Evolutionary conservation across 2,113 vertebrate species (phyloP), one percentile per base, ranked within the genome.

Genomic region (Microcebus ravelobensis): DNA sequence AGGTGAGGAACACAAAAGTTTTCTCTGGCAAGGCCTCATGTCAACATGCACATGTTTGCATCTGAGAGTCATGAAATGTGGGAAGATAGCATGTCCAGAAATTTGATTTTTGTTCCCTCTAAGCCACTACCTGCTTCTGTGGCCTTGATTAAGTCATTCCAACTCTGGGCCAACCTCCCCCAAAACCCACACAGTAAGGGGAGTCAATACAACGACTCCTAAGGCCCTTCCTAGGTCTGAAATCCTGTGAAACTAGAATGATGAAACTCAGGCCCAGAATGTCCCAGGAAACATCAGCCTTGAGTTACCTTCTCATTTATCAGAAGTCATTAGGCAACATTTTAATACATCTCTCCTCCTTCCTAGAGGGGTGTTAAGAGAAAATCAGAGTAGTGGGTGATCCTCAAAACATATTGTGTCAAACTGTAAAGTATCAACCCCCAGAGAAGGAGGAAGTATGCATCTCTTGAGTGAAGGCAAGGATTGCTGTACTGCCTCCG

Each of bases 361-460:
- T 14, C 36, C 55, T 20, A 82, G 85, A 85, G 79, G 8, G 25
- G 5, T 65, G 3, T 81, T 90, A 59, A 74, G 48, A 12, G 50
- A 73, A 90, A 94, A 65, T 91, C 11, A 82, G 55, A 95, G 73
- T 29, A 91, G 79, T 42, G 27, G 68, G 93, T 23, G 68, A n/a
- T 79, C 23, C 39, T 80, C 48, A 93, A 81, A 92, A 50, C 59
- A 91, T 31, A 4, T 7, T 68, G 21, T 57, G 65, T 83, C 59
- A 84, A 74, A 76, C 25, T 61, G 76, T 70, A 84, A 83, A 87
- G 61, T 63, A 84, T 36, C 52, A 88, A 14, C 25, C 36, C 11
- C 10, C 29, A 42, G 63, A 93, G 17, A 79, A 84, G 59, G 23
- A 6, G 39, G 17, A 50, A 80, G 76, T 39, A 29, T 4, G 5